phyloP scores from a whole-genome alignment of 2,113 vertebrate species.

The Terrapene triunguis region DNA sequence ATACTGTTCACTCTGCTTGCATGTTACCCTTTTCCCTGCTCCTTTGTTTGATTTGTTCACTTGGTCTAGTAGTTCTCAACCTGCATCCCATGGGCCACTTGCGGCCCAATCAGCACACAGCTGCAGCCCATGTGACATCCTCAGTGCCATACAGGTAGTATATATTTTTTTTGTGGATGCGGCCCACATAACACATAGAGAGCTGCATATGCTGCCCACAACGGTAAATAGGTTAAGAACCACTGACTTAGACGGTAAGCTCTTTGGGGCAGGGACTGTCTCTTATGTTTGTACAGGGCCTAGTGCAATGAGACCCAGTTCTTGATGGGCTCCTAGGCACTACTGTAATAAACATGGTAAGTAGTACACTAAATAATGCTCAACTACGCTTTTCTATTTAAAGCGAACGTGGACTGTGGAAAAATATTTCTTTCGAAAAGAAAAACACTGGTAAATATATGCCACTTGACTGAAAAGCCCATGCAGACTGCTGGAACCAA shows the following conservation, averaged over 20 bases:
- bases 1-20: neutral
- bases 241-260: neutral
- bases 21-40: neutral
- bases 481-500: too few relatives aligned
- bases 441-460: constrained; percentile 1
- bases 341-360: neutral
- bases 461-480: neutral
- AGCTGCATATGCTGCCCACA: too few relatives aligned
- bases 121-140: too few relatives aligned
- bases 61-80: neutral
- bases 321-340: neutral
- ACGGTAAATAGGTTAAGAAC: too few relatives aligned
- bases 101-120: neutral
- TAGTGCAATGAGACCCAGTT: neutral
- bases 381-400: constrained; percentile 42
- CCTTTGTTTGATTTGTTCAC: neutral
- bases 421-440: constrained; percentile 57
- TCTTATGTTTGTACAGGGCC: neutral
- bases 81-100: neutral
- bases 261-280: neutral
- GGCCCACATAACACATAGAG: too few relatives aligned
- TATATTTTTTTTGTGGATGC: too few relatives aligned
- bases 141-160: too few relatives aligned
- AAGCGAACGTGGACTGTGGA: constrained; percentile 24
- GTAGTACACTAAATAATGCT: neutral